phyloP scores from a whole-genome alignment of 1,140 invertebrate species.

The Amphibalanus amphitrite region DNA sequence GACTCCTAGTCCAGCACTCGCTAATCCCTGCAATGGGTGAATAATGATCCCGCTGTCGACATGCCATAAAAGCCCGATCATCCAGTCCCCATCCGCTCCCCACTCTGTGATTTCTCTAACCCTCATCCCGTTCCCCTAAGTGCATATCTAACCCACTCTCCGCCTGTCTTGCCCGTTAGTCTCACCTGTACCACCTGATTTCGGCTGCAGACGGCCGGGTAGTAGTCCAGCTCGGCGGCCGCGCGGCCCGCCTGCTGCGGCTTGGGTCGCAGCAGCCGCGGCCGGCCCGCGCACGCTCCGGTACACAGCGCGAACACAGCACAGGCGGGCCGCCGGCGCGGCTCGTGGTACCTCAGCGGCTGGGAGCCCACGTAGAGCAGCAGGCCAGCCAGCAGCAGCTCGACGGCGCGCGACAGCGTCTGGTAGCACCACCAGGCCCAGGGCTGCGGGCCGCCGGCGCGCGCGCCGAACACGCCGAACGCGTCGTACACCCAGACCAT shows the following conservation, averaged over 20 bases:
- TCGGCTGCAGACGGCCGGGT: constrained; percentile 11
- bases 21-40: too few relatives aligned
- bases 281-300: not conserved
- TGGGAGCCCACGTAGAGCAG: constrained; percentile 61
- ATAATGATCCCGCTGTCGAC: too few relatives aligned
- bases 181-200: constrained; percentile 5
- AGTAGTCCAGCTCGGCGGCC: constrained; percentile 5
- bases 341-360: constrained; percentile 20
- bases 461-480: constrained; percentile 23
- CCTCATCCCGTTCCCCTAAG: too few relatives aligned
- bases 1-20: too few relatives aligned
- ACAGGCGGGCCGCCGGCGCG: not conserved
- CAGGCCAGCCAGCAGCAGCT: constrained; percentile 60
- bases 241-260: not conserved
- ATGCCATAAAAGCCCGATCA: too few relatives aligned
- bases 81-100: too few relatives aligned
- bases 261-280: not conserved
- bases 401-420: constrained; percentile 58
- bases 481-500: constrained; percentile 48
- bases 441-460: constrained; percentile 20
- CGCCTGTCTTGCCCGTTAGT: too few relatives aligned
- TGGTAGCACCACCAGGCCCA: constrained; percentile 85
- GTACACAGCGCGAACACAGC: not conserved
- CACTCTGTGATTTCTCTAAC: too few relatives aligned
- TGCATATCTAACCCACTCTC: too few relatives aligned